Evolutionary conservation across 2,888 invertebrate genomes (phyloP).

Genomic region (Drosophila histrio): DNA sequence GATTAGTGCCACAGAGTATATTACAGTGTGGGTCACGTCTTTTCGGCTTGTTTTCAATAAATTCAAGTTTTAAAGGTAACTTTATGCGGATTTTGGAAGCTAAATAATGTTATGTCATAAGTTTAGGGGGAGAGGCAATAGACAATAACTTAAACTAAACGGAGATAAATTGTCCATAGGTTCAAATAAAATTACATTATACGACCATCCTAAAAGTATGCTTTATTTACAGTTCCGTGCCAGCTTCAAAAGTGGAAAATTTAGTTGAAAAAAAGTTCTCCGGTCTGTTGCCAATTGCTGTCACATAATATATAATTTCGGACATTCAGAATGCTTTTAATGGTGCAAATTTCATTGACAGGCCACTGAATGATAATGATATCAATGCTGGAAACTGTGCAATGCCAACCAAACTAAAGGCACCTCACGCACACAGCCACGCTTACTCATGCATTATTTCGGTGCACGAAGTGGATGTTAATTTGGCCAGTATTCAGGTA

Average conservation of each 20-base stretch:
- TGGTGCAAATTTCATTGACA: background rate
- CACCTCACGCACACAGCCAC: background rate
- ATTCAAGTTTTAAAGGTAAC: too few species aligned
- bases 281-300: background rate
- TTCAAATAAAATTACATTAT: too few species aligned
- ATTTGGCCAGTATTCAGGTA: constrained; percentile 20
- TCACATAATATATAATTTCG: background rate
- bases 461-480: constrained; percentile 19
- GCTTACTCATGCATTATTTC: background rate
- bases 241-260: background rate
- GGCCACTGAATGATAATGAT: background rate
- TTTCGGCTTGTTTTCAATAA: too few species aligned
- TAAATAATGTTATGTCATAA: too few species aligned
- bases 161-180: too few species aligned
- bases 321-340: background rate
- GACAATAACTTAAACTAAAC: too few species aligned
- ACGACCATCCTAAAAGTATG: constrained; percentile 6
- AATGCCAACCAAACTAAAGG: background rate
- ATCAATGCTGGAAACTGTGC: background rate
- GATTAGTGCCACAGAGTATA: too few species aligned
- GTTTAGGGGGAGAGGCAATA: too few species aligned
- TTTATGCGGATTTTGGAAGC: too few species aligned
- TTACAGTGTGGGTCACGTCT: too few species aligned
- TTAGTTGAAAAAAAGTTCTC: background rate
- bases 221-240: background rate